Conservation (phyloP, 2,888 invertebrate species). For the Diplazon laetatorius region DNA sequence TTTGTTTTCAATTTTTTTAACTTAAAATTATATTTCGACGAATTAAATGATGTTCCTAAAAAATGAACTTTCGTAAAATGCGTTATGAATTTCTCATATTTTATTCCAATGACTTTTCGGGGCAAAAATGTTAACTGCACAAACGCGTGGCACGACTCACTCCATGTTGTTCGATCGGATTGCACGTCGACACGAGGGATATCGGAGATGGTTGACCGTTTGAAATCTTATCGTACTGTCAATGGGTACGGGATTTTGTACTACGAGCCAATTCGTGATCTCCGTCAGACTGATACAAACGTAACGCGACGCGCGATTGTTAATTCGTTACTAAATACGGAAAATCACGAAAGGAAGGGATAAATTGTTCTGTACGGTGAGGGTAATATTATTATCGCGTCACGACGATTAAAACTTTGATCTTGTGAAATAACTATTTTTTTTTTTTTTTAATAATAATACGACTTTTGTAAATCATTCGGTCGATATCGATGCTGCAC, state of each 20-base stretch:
- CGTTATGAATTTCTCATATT: too few relatives aligned
- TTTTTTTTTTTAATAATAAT: constrained; percentile 24
- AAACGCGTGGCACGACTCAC: constrained; percentile 32
- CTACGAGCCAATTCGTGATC: constrained; percentile 35
- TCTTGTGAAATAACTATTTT: constrained; percentile 23
- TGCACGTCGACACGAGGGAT: constrained; percentile 7
- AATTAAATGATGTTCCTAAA: too few relatives aligned
- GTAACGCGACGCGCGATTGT: constrained; percentile 44
- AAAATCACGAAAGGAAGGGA: constrained; percentile 54
- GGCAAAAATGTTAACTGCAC: too few relatives aligned
- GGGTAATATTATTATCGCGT: constrained; percentile 18
- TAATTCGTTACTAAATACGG: constrained; percentile 49
- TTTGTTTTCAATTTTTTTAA: too few relatives aligned
- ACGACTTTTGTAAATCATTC: background rate
- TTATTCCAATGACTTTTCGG: too few relatives aligned
- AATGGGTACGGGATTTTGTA: constrained; percentile 34
- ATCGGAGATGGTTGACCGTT: constrained; percentile 26
- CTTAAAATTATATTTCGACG: too few relatives aligned
- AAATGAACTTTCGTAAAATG: too few relatives aligned
- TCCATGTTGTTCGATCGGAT: constrained; percentile 43
- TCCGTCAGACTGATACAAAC: constrained; percentile 38
- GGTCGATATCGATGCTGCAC: background rate
- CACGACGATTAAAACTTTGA: constrained; percentile 28
- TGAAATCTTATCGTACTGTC: constrained; percentile 37
- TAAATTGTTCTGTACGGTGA: constrained; percentile 49